Evolutionary conservation across 1,140 invertebrate genomes (phyloP), one percentile per base, ranked within the genome.

Genomic region (Cydia splendana): DNA sequence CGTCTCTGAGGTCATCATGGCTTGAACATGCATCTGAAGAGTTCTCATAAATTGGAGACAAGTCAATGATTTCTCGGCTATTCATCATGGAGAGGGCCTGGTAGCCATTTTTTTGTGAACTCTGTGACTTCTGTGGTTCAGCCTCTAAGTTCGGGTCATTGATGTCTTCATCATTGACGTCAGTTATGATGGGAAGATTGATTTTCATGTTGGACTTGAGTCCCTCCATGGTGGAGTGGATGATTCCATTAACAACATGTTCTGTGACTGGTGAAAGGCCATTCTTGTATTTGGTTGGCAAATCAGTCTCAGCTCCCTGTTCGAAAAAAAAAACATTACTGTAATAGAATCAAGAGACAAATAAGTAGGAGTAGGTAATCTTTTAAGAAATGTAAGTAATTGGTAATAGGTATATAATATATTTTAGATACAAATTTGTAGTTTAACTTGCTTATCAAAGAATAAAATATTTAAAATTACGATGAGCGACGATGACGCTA

Each of bases 11-110:
- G 75, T 94, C 93, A 65, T 92, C 93, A 84, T 92, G 93, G 73
- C 93, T 94, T 4, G 93, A 94, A 74, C 91, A 93, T 13, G 93
- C 93, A 83, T 94, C 93, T 18, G 93, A 93, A 15, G 93, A 94
- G 77, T 94, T 94, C 78, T 94, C 93, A 85, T 93, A 94, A 57
- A 94, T 94, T 15, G 93, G 93, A 20, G 93, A 94, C 67, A 94
- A 79, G 76, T 94, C 93, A 69, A 93, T 91, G 20, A 94, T 92
- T 76, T 94, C 93, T n/a, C 93, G 83, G 76, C 93, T 94, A 74
- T 78, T 91, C 76, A 93, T 81, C 51, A 84, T 88, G 24, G 85
- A 86, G 5, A 93, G 78, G 20, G 86, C 82, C 79, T 93, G 92
- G 75, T 94, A 94, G 10, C 92, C 91, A 88, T 92, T 93, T 77